Evolutionary conservation across 2,888 invertebrate genomes (phyloP).

Genomic region (Bombylius major): DNA sequence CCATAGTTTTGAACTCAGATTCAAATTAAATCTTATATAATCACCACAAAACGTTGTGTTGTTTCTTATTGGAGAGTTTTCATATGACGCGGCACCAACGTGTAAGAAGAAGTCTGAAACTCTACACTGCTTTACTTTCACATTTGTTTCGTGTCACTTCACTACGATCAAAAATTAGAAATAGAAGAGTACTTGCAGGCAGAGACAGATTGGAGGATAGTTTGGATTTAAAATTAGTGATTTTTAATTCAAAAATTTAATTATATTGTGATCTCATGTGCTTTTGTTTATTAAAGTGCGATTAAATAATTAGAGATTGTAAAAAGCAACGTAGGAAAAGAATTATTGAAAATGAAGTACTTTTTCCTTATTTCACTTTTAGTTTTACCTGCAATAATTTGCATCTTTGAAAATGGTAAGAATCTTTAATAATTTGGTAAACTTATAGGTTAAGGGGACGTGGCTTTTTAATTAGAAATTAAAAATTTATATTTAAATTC

Average conservation of each 20-base stretch:
- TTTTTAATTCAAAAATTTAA: too few relatives aligned
- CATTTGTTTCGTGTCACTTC: background rate
- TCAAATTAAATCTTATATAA: too few relatives aligned
- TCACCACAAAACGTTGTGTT: too few relatives aligned
- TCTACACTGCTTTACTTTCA: slow-evolving; percentile 10
- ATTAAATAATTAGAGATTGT: too few relatives aligned
- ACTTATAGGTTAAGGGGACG: slow-evolving; percentile 12
- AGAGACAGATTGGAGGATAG: too few relatives aligned
- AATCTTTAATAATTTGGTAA: slow-evolving; percentile 24
- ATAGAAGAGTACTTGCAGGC: too few relatives aligned
- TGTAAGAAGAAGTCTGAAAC: slow-evolving; percentile 12
- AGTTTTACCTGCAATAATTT: slow-evolving; percentile 57
- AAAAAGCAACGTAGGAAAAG: background rate
- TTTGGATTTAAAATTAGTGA: too few relatives aligned
- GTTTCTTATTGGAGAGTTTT: background rate
- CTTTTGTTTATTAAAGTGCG: too few relatives aligned
- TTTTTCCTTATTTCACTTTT: slow-evolving; percentile 51
- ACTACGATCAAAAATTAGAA: too few relatives aligned
- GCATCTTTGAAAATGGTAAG: slow-evolving; percentile 62
- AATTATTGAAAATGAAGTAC: slow-evolving; percentile 49
- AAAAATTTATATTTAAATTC: background rate
- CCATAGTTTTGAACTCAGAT: too few relatives aligned
- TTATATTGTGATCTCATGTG: too few relatives aligned
- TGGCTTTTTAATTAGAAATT: background rate
- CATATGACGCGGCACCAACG: slow-evolving; percentile 5